These are phyloP conservation scores for Furcifer pardalis DNA, from an alignment of 2,797 vertebrate species.

Conservation along the genomic window DNA sequence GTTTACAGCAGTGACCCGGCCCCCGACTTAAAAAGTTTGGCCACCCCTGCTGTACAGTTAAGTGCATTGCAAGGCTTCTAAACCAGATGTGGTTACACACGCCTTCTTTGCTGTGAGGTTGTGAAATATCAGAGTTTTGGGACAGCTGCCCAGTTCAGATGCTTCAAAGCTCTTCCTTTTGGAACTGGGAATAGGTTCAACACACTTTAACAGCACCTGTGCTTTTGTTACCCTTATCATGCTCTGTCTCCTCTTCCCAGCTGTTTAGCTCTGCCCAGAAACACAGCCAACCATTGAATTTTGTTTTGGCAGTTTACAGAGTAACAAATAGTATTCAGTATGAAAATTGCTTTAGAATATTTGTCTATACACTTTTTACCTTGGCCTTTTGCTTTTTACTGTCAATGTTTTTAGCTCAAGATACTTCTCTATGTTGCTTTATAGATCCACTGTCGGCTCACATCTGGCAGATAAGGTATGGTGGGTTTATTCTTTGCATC, in stretches of 20 bases:
- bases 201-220: neutral
- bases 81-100: no score
- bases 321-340: no score
- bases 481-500: neutral
- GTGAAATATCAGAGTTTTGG: no score
- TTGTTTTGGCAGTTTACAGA: neutral
- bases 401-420: neutral
- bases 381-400: neutral
- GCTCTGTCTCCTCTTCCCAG: neutral
- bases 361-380: neutral
- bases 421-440: conserved; percentile 23
- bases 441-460: conserved; percentile 80
- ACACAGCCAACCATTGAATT: neutral
- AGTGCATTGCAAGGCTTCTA: no score
- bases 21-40: no score
- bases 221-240: neutral
- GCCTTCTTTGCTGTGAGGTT: no score
- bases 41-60: no score
- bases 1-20: no score
- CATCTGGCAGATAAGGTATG: conserved; percentile 82
- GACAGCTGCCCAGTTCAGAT: neutral
- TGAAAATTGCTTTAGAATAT: neutral
- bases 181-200: neutral
- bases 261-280: neutral
- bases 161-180: neutral